Evolutionary conservation across 1,140 invertebrate species (phyloP).

Genomic region (Frieseomelitta varia): DNA sequence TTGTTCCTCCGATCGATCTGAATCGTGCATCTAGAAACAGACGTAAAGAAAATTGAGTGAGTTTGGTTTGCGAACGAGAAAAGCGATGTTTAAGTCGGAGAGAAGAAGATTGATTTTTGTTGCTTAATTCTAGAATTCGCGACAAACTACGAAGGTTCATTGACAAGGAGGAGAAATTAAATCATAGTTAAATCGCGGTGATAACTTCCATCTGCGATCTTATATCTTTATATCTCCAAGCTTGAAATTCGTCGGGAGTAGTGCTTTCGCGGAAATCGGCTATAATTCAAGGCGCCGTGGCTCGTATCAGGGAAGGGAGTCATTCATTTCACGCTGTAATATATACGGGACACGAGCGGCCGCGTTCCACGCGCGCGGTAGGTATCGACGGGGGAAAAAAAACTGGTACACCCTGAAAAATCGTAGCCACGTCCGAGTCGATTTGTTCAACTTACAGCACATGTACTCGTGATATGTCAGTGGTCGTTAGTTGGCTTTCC

Average conservation of each 20-base stretch:
- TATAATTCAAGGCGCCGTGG: conserved; percentile 14
- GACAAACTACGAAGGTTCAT: too few species aligned
- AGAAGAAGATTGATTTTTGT: too few species aligned
- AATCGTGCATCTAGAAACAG: too few species aligned
- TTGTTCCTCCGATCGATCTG: background rate
- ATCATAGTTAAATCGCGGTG: too few species aligned
- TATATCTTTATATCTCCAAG: background rate
- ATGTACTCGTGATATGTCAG: background rate
- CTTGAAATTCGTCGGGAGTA: background rate
- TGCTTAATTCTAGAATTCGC: too few species aligned
- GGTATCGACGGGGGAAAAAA: conserved; percentile 34
- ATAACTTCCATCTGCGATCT: background rate
- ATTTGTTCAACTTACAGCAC: conserved; percentile 28
- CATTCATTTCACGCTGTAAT: conserved; percentile 43
- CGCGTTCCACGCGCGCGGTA: conserved; percentile 27
- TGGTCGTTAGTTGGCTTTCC: background rate
- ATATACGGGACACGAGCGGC: conserved; percentile 33
- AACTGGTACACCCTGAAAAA: conserved; percentile 45
- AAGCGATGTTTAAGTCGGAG: too few species aligned
- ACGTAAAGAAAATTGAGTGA: too few species aligned
- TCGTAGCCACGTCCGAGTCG: conserved; percentile 28
- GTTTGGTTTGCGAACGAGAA: too few species aligned
- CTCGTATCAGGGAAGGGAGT: conserved; percentile 8
- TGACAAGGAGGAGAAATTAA: too few species aligned
- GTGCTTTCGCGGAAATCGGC: background rate